A percentile compares a stretch with the other conserved stretches of the same genome.
phyloP scores from a whole-genome alignment of 1,140 invertebrate species.

The Odontomachus brunneus region DNA sequence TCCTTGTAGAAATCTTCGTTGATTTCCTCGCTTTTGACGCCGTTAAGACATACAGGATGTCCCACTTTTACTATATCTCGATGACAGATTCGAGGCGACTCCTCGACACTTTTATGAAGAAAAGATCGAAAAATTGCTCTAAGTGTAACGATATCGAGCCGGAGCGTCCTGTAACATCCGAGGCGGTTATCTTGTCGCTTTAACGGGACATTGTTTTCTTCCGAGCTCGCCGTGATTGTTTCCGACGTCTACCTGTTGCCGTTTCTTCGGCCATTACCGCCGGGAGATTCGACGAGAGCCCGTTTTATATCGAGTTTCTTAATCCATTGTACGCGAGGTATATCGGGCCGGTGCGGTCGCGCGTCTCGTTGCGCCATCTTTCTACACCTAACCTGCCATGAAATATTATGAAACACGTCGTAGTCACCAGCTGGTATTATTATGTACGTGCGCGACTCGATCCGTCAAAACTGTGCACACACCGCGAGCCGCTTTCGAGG shows the following conservation, averaged over 20 bases:
- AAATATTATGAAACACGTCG: slow-evolving; percentile 46
- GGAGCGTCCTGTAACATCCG: background rate
- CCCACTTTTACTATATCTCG: too few species aligned
- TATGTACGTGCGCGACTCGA: slow-evolving; percentile 10
- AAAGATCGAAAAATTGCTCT: background rate
- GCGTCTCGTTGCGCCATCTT: slow-evolving; percentile 62
- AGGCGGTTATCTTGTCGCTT: background rate
- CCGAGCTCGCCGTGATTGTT: background rate
- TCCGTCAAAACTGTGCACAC: slow-evolving; percentile 42
- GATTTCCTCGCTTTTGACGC: too few species aligned
- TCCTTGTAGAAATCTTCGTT: too few species aligned
- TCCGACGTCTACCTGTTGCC: background rate
- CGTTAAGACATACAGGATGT: too few species aligned
- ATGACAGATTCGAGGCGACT: too few species aligned
- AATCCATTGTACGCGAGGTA: slow-evolving; percentile 60
- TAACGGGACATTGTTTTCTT: slow-evolving; percentile 2
- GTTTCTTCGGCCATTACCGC: slow-evolving; percentile 17
- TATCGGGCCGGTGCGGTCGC: slow-evolving; percentile 30
- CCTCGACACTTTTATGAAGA: too few species aligned
- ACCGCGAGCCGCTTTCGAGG: slow-evolving; percentile 32
- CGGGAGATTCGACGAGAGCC: slow-evolving; percentile 30
- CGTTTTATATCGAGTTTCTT: slow-evolving; percentile 61
- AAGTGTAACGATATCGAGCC: background rate
- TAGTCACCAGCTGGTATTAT: background rate
- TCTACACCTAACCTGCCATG: slow-evolving; percentile 40